phyloP scores from a whole-genome alignment of 2,113 vertebrate genomes.

The Oryctolagus cuniculus region DNA sequence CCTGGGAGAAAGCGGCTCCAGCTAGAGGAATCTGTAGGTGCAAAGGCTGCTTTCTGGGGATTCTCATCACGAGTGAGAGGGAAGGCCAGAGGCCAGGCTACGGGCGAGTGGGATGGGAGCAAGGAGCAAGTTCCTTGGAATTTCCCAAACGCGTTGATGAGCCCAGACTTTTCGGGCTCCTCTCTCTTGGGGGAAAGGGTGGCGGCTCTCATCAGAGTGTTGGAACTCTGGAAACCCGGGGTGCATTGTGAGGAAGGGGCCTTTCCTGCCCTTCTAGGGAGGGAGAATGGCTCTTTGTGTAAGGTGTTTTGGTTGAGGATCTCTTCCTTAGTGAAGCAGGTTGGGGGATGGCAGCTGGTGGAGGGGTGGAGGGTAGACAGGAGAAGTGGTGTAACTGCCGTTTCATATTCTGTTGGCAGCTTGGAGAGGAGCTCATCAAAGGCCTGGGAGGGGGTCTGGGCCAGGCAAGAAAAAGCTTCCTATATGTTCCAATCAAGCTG shows the following conservation, averaged over 20 bases:
- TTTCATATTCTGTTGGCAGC: background rate
- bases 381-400: background rate
- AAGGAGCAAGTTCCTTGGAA: background rate
- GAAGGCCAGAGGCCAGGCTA: background rate
- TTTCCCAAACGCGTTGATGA: background rate
- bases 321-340: background rate
- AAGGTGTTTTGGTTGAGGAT: background rate
- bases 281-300: background rate
- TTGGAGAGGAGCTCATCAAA: background rate
- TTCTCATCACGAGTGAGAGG: background rate
- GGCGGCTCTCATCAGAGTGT: background rate
- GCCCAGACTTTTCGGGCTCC: background rate
- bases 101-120: background rate
- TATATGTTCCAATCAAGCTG: rapidly evolving
- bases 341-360: background rate
- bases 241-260: background rate
- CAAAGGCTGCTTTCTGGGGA: background rate
- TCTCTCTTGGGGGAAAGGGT: background rate
- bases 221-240: background rate
- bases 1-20: background rate
- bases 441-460: background rate
- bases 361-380: too few species aligned
- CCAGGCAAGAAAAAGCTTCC: background rate
- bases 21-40: background rate
- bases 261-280: background rate